Conservation (phyloP, 2,113 vertebrate genomes). For the Ailurus styani region DNA sequence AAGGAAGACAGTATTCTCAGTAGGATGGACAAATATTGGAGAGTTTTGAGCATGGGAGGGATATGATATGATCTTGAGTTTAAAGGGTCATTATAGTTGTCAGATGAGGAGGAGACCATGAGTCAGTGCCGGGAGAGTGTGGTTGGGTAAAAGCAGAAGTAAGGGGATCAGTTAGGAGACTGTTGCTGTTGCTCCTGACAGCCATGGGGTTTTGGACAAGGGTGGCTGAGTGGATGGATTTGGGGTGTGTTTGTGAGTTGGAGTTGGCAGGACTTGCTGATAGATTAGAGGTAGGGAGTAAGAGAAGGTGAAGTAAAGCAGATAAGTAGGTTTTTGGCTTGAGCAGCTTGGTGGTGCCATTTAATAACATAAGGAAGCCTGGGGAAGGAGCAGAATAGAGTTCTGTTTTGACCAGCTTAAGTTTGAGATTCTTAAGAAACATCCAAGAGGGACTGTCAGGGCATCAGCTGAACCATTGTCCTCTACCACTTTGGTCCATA, state of each 20-base stretch:
- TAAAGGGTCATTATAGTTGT: not conserved
- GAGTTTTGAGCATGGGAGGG: not conserved
- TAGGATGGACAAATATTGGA: not conserved
- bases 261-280: not conserved
- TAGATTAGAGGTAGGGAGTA: not conserved
- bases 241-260: not conserved
- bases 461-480: not conserved
- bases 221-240: not conserved
- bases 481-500: not conserved
- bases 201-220: not conserved
- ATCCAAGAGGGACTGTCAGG: not conserved
- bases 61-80: not conserved
- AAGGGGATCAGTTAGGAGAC: not conserved
- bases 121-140: not conserved
- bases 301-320: not conserved
- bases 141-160: not conserved
- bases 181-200: not conserved
- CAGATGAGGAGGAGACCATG: not conserved
- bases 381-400: not conserved
- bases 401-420: not conserved
- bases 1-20: not conserved
- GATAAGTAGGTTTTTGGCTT: not conserved
- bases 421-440: not conserved
- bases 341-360: not conserved
- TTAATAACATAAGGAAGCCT: not conserved